phyloP scores from a whole-genome alignment of 2,888 invertebrate species.

The Nyleta sp. region DNA sequence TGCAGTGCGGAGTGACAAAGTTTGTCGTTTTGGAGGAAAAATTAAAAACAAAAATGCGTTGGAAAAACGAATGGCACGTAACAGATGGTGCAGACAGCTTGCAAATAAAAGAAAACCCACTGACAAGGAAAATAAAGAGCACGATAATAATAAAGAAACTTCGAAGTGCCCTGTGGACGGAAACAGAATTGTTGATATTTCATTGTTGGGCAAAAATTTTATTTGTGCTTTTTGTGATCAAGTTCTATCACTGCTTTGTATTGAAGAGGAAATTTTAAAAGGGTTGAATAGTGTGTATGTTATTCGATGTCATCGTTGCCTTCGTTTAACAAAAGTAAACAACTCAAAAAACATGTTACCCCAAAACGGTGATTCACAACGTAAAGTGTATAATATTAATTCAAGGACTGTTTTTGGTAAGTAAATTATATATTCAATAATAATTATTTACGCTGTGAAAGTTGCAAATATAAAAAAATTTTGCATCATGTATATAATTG shows the following conservation, averaged over 20 bases:
- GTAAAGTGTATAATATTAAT: constrained; percentile 24
- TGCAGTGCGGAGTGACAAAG: constrained; percentile 19
- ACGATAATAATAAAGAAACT: not conserved
- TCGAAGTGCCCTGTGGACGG: constrained; percentile 25
- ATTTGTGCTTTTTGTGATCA: constrained; percentile 45
- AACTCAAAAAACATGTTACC: not conserved
- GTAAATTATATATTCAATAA: constrained; percentile 18
- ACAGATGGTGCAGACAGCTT: not conserved
- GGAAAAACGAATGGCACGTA: constrained; percentile 1
- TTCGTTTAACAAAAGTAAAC: not conserved
- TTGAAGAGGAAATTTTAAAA: constrained; percentile 37
- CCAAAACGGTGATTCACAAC: not conserved
- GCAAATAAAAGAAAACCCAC: not conserved
- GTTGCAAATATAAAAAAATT: not conserved
- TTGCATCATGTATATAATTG: not conserved
- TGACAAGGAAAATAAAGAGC: not conserved
- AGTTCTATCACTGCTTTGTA: constrained; percentile 41
- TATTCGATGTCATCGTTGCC: constrained; percentile 39
- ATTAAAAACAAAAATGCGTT: constrained; percentile 26
- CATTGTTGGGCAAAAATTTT: constrained; percentile 21
- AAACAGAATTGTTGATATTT: constrained; percentile 49
- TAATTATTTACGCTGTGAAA: not conserved
- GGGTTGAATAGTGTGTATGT: constrained; percentile 46
- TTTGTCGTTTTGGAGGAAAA: constrained; percentile 40
- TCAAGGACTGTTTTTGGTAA: constrained; percentile 26